phyloP scores from a whole-genome alignment of 2,113 vertebrate genomes.

The Riparia riparia region DNA sequence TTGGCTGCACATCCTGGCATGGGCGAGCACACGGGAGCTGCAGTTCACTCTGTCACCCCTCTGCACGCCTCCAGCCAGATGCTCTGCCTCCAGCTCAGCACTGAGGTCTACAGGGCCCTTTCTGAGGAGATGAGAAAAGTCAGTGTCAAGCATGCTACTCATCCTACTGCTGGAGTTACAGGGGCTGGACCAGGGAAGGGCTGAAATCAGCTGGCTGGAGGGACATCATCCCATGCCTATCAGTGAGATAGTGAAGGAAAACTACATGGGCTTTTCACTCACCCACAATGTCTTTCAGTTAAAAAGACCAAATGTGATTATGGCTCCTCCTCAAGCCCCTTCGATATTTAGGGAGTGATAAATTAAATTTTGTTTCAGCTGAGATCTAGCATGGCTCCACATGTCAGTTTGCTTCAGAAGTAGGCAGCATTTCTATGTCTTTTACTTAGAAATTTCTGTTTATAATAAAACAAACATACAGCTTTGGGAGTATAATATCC shows the following conservation, averaged over 20 bases:
- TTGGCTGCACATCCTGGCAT: accelerated
- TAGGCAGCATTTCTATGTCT: constrained; percentile 19
- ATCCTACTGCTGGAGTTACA: background rate
- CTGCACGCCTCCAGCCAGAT: background rate
- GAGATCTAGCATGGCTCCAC: background rate
- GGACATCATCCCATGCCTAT: background rate
- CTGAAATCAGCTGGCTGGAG: background rate
- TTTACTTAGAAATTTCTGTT: constrained; percentile 48
- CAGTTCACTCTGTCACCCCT: accelerated
- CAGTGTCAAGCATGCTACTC: background rate
- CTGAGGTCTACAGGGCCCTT: background rate
- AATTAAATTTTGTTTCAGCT: constrained; percentile 34
- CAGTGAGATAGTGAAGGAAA: background rate
- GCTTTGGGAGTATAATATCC: constrained; percentile 46
- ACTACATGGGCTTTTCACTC: background rate
- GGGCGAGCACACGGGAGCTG: accelerated
- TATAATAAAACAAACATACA: constrained; percentile 59
- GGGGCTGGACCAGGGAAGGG: background rate
- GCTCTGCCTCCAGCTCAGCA: background rate
- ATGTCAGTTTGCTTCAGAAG: constrained; percentile 26
- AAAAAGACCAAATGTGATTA: background rate
- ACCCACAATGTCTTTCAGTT: background rate
- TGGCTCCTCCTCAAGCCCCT: background rate
- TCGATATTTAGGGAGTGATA: background rate
- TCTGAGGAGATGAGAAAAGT: background rate